Evolutionary conservation across 92 coral and sea anemone genomes (phyloP), one percentile per base, ranked within the genome.

Genomic region (Isaurus tuberculatus): DNA sequence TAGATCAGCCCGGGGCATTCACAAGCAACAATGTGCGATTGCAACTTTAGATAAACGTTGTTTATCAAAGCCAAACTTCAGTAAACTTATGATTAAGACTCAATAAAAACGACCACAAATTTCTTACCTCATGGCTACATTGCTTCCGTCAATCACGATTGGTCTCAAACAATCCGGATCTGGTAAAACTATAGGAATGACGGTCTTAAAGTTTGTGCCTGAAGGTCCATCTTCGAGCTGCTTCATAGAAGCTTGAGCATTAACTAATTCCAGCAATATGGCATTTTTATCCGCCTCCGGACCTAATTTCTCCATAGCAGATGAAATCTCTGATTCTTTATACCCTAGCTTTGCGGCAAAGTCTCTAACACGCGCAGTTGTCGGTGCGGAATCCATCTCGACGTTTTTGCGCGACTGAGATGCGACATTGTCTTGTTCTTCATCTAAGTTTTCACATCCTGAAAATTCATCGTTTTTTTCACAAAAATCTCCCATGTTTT

Each of bases 111-210:
- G 55, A 58, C 70, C 49, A 73, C 30, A 49, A 70, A 78, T 26
- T 34, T 0, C 90, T 72, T 77, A 94, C 99, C 99, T 97, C 99
- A 97, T 97, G 6, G 99, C 99, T 19, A 97, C 98, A 89, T 97
- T 97, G 30, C 98, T 94, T 31, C 99, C 99, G 73, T 97, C 99
- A 67, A 97, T 90, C 8, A 94, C 98, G 65, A 97, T 97, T 14
- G 98, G 93, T 15, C 99, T 84, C 9, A 97, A 90, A 31, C 90
- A 93, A 25, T 73, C 91, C 16, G 98, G 86, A 64, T 94, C 95
- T 32, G 68, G 28, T 63, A 28, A 23, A 26, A 84, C 89, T 4
- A 83, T 75, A 4, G 89, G 84, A 43, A 92, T 87, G 68, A 80
- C 42, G 37, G 64, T 86, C 43, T 83, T 87, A 33, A 89, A 86